Percentiles rank a stretch among this genome's conserved stretches.
Conservation (phyloP, 2,797 vertebrate species). For the Catamblyrhynchus diadema region DNA sequence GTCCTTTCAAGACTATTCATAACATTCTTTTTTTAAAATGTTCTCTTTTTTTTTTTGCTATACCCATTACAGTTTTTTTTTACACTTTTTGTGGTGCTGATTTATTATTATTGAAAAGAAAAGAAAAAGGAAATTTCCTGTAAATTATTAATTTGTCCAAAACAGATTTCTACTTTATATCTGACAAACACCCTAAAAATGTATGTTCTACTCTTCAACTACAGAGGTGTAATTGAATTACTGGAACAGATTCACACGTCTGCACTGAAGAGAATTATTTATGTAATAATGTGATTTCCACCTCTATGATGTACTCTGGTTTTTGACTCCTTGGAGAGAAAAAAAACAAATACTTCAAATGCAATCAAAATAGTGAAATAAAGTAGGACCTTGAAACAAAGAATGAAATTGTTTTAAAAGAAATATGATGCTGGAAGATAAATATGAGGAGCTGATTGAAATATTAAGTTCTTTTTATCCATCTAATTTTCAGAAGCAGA, state of each 20-base stretch:
- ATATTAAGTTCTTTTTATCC: background rate
- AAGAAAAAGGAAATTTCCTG: background rate
- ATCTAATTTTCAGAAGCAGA: background rate
- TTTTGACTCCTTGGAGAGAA: background rate
- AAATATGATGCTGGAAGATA: background rate
- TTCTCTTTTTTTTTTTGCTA: background rate
- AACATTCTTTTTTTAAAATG: background rate
- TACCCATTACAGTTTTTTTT: background rate
- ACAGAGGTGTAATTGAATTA: background rate
- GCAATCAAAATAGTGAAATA: background rate
- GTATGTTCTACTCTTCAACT: background rate
- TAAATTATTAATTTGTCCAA: background rate
- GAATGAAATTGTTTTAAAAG: background rate
- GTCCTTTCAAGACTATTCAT: background rate
- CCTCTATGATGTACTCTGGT: background rate
- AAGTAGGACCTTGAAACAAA: background rate
- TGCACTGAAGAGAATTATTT: background rate
- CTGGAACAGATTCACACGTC: background rate
- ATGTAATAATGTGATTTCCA: background rate
- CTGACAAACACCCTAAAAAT: background rate
- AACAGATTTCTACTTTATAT: background rate
- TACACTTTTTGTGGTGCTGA: rapidly evolving
- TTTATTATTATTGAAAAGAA: background rate
- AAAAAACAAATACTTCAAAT: background rate
- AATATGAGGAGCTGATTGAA: background rate